Conservation (phyloP, 2,888 invertebrate genomes). For the Poecilus cupreus region DNA sequence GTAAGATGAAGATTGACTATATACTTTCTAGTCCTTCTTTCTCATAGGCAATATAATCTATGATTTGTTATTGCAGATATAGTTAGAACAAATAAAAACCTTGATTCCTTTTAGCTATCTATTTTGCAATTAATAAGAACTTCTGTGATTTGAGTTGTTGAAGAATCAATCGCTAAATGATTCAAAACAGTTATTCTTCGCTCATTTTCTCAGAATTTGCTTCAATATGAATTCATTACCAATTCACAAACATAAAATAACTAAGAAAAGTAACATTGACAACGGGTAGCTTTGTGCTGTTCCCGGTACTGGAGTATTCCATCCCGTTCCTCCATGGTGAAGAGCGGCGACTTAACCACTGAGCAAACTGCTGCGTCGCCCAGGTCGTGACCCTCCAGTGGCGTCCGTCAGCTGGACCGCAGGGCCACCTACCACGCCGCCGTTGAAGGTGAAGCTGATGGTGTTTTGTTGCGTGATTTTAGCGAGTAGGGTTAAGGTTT, state of each 20-base stretch:
- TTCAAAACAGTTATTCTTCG: no score
- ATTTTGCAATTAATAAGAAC: no score
- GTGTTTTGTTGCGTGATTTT: background rate
- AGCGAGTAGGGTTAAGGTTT: conserved; percentile 1
- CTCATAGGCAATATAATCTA: no score
- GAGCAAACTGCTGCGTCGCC: conserved; percentile 24
- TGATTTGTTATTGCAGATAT: no score
- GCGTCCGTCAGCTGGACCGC: conserved; percentile 19
- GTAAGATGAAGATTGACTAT: no score
- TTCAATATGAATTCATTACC: background rate
- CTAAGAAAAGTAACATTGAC: background rate
- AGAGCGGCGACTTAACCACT: conserved; percentile 11
- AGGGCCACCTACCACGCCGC: conserved; percentile 10
- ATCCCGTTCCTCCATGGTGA: background rate
- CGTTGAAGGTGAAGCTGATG: background rate
- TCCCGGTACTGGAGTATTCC: background rate
- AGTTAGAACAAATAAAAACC: no score
- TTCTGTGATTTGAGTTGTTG: no score
- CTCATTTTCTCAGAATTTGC: no score
- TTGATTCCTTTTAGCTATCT: no score
- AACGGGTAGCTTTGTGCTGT: conserved; percentile 2
- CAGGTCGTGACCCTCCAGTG: conserved; percentile 31
- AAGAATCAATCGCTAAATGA: no score
- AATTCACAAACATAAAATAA: background rate
- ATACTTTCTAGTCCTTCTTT: no score